These are phyloP conservation scores for Typhlichthys eigenmanni DNA, from an alignment of 2,797 vertebrate species.

Conservation along the genomic window DNA sequence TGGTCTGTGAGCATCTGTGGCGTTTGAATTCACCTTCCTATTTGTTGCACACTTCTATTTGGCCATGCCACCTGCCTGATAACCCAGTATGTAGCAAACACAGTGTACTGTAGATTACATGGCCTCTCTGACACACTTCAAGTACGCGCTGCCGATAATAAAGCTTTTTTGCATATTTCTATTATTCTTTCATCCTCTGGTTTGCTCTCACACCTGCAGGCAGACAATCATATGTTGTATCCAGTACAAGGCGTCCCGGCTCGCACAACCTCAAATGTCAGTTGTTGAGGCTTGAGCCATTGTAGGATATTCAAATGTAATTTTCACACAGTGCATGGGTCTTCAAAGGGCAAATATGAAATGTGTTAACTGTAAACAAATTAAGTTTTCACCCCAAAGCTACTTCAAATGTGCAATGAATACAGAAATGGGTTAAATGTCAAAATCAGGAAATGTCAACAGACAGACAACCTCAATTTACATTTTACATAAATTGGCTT, in stretches of 20 bases:
- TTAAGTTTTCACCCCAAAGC: conserved; percentile 31
- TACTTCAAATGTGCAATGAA: conserved; percentile 15
- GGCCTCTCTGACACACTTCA: conserved; percentile 20
- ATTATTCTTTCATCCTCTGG: conserved; percentile 40
- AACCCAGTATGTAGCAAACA: background rate
- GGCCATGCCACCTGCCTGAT: conserved; percentile 17
- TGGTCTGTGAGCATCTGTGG: conserved; percentile 1
- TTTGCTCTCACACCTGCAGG: conserved; percentile 36
- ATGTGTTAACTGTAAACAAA: conserved; percentile 52
- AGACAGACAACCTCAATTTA: conserved; percentile 11
- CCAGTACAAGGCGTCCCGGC: conserved; percentile 47
- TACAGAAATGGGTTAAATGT: conserved; percentile 28
- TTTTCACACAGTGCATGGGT: conserved; percentile 59
- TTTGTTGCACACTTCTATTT: background rate
- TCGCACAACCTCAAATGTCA: conserved; percentile 62
- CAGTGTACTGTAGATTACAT: conserved; percentile 21
- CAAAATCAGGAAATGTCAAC: conserved; percentile 23
- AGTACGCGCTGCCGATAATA: conserved; percentile 36
- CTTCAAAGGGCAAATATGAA: conserved; percentile 67
- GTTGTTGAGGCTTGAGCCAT: conserved; percentile 22
- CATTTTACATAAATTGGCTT: conserved; percentile 5
- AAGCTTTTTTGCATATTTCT: conserved; percentile 52
- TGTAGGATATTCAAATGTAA: conserved; percentile 52
- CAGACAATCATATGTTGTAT: conserved; percentile 58
- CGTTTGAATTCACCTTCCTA: conserved; percentile 14